Evolutionary conservation across 1,140 invertebrate genomes (phyloP), one percentile per base, ranked within the genome.

Genomic region (Plodia interpunctella): DNA sequence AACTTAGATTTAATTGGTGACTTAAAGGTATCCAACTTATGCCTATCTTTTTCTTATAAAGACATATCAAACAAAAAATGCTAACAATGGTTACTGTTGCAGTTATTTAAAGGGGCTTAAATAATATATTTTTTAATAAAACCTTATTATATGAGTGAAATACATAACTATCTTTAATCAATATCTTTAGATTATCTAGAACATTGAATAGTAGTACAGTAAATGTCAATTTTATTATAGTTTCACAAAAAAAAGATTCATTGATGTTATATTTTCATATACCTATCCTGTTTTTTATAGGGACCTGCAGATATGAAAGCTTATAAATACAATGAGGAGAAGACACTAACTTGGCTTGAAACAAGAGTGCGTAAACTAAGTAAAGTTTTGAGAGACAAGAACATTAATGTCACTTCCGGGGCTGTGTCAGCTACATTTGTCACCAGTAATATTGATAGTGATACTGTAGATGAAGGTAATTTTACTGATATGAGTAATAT

Each of bases 251-350:
- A 18, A 49, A 50, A 38, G 4, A 30, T 17, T n/a, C n/a, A n/a
- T n/a, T n/a, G n/a, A n/a, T n/a, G n/a, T n/a, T n/a, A n/a, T n/a
- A n/a, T n/a, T n/a, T n/a, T n/a, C 11, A 44, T 25, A 25, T 25
- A 25, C 21, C 6, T 25, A 6, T 25, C 32, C 32, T 35, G 32
- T 0, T 60, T 54, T 59, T 65, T 71, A 59, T 49, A 91, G 90
- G 93, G 93, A 28, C 91, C 93, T 66, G 91, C 92, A 65, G 93
- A 94, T 30, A 78, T 95, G 20, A 93, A 91, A 75, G 94, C 94
- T 10, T 96, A 93, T 67, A 95, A 95, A 88, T 96, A 93, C 68
- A 96, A 95, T 86, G 92, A 95, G 74, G 92, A 94, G 49, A 95
- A 95, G 76, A 92, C 94, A 0, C 71, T 96, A 32, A 81, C 83